Conservation (phyloP, 2,888 invertebrate genomes). For the Saturnia pavonia region DNA sequence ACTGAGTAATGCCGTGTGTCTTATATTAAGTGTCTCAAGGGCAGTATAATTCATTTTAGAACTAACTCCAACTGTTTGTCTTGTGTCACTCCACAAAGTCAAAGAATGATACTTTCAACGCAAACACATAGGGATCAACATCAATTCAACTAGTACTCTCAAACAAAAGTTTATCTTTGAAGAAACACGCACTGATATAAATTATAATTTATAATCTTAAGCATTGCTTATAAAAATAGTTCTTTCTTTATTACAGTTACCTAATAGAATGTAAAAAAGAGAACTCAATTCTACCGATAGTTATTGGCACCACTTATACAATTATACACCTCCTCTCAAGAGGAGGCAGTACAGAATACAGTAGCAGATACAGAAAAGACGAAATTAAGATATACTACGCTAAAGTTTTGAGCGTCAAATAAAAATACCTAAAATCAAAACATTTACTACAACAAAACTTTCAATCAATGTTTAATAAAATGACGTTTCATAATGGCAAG, state of each 20-base stretch:
- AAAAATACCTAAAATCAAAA: not conserved
- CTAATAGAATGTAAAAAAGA: not conserved
- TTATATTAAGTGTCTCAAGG: conserved; percentile 25
- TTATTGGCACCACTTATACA: too few relatives aligned
- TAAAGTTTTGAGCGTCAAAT: not conserved
- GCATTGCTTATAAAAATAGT: not conserved
- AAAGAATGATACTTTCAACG: not conserved
- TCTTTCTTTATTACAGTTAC: not conserved
- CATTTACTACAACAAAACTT: not conserved
- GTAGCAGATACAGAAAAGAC: not conserved
- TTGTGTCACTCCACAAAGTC: not conserved
- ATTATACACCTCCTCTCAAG: not conserved
- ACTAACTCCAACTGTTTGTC: not conserved
- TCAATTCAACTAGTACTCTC: not conserved
- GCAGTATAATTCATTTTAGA: conserved; percentile 6
- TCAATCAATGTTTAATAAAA: not conserved
- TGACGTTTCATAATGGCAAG: not conserved
- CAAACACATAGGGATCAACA: not conserved
- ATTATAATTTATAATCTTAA: not conserved
- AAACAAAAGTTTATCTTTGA: not conserved
- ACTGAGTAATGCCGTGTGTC: conserved; percentile 9
- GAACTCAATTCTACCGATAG: not conserved
- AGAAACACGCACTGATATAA: not conserved
- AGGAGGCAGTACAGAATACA: not conserved
- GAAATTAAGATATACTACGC: not conserved